phyloP scores from a whole-genome alignment of 2,888 invertebrate genomes.

The Cyaniris semiargus region DNA sequence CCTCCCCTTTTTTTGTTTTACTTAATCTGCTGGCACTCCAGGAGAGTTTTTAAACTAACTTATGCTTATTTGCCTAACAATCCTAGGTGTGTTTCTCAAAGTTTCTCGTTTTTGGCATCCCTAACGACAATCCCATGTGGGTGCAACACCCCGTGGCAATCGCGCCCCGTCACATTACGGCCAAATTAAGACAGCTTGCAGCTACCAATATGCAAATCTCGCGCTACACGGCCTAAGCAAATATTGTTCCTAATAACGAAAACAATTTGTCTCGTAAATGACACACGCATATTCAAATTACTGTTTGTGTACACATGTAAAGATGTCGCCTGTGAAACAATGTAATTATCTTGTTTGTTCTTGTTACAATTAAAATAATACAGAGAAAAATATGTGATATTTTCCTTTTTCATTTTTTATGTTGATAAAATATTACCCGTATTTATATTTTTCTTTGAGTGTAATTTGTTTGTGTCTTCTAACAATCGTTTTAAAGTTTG shows the following conservation, averaged over 20 bases:
- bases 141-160: constrained; percentile 48
- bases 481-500: too few relatives aligned
- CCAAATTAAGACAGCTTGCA: constrained; percentile 76
- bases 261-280: constrained; percentile 47
- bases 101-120: constrained; percentile 42
- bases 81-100: too few relatives aligned
- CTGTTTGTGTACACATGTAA: constrained; percentile 33
- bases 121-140: constrained; percentile 64
- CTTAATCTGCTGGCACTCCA: too few relatives aligned
- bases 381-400: not conserved
- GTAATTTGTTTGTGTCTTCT: not conserved
- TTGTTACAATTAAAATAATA: constrained; percentile 14
- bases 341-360: constrained; percentile 6
- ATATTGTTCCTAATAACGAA: constrained; percentile 58
- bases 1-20: too few relatives aligned
- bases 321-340: constrained; percentile 28
- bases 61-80: too few relatives aligned
- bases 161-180: constrained; percentile 61
- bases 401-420: not conserved
- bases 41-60: too few relatives aligned
- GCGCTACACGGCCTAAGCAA: constrained; percentile 57
- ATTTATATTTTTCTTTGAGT: not conserved
- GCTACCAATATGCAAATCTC: constrained; percentile 73
- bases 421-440: not conserved
- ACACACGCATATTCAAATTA: constrained; percentile 45